Evolutionary conservation across 2,888 invertebrate species (phyloP).

Genomic region (Orgyia antiqua): DNA sequence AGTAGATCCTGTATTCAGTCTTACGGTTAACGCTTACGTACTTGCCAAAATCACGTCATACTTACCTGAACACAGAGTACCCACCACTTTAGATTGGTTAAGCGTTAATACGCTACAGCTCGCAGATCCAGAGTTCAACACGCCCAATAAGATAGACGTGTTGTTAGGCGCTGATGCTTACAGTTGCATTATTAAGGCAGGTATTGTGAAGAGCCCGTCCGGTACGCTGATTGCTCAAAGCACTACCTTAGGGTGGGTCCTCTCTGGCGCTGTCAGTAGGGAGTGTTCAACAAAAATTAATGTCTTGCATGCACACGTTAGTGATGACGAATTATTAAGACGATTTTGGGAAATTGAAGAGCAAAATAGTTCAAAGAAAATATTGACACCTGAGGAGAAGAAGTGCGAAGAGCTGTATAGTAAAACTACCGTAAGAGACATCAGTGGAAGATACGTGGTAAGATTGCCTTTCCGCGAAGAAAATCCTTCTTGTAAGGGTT

Average conservation of each 20-base stretch:
- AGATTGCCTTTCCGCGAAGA: too few relatives aligned
- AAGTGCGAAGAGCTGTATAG: slow-evolving; percentile 10
- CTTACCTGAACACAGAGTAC: background rate
- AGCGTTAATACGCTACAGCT: background rate
- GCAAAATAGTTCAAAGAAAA: background rate
- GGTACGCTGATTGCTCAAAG: too few relatives aligned
- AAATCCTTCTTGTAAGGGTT: slow-evolving; percentile 3
- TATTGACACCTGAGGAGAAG: slow-evolving; percentile 9
- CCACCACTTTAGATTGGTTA: background rate
- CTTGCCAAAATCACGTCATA: slow-evolving; percentile 10
- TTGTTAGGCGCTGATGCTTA: too few relatives aligned
- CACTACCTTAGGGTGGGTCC: slow-evolving; percentile 21
- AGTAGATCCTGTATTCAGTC: slow-evolving; percentile 5
- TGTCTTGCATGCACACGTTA: slow-evolving; percentile 5
- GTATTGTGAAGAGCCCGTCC: slow-evolving; percentile 5
- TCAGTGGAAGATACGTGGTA: slow-evolving; percentile 5
- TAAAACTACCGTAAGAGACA: slow-evolving; percentile 3
- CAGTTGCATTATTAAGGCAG: slow-evolving; percentile 4
- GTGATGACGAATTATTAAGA: background rate
- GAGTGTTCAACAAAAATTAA: background rate
- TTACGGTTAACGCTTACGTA: slow-evolving; percentile 15
- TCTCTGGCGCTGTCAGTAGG: slow-evolving; percentile 8
- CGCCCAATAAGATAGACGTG: too few relatives aligned
- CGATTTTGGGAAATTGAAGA: slow-evolving; percentile 2
- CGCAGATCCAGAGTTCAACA: slow-evolving; percentile 3